Evolutionary conservation across 1,140 invertebrate species (phyloP), one percentile per base, ranked within the genome.

Genomic region (Nephila pilipes): DNA sequence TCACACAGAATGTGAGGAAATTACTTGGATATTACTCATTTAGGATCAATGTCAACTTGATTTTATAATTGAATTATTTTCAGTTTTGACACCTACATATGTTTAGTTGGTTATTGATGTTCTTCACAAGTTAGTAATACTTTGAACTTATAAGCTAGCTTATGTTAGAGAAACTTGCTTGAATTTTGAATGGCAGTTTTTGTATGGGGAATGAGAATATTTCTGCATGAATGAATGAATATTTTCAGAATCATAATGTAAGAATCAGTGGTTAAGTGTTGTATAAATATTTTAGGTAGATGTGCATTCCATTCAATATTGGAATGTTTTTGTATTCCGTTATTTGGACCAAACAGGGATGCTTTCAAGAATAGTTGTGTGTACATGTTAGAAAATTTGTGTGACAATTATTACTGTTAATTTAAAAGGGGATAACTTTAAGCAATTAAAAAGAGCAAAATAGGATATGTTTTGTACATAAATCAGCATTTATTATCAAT

Each of bases 261-360:
- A 88, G 18, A 69, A 57, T 75, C 38, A 75, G 60, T 25, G 38
- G 87, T 88, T 54, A 46, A 88, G 65, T 75, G n/a, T 55, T 69
- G 63, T 88, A 57, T 69, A 75, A 87, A 69, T 80, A 75, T 22
- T 29, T 75, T 36, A n/a, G 36, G 57, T 29, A 90, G 63, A 54
- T 57, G 54, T 80, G 38, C 87, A 90, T 90, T 90, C 87, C 87
- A 90, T 90, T 79, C 25, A 79, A 32, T 25, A 36, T 58, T 80
- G 88, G 88, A 90, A 57, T 90, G 88, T n/a, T 57, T 79, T 57
- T 38, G 63, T 75, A 79, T 90, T 79, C 88, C 38, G 57, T 80
- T 90, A 32, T 87, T 36, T 90, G 88, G 88, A 90, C 88, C 88
- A 90, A 79, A 90, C 88, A 90, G 88, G 65, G 88, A 90, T 75